Evolutionary conservation across 1,140 invertebrate genomes (phyloP).

Genomic region (Eumaeus atala): DNA sequence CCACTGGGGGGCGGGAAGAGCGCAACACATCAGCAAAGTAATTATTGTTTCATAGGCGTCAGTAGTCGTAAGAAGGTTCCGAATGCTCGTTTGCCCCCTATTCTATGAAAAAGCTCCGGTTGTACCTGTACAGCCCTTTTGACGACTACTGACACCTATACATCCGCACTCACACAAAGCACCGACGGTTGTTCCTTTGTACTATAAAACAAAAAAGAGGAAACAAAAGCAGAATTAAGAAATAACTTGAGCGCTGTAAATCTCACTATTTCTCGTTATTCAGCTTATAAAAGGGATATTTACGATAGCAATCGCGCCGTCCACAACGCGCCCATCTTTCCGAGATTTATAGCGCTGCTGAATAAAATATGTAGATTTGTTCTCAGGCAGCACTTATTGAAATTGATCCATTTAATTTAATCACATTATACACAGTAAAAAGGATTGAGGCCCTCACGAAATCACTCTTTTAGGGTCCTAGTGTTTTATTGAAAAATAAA

Average conservation of each 20-base stretch:
- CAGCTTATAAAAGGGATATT: constrained; percentile 34
- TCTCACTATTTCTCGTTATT: constrained; percentile 3
- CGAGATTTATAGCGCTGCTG: constrained; percentile 50
- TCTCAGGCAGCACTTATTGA: constrained; percentile 61
- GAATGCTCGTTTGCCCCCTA: too few relatives aligned
- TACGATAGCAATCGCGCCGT: constrained; percentile 52
- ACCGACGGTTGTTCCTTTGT: too few relatives aligned
- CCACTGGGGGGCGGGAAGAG: too few relatives aligned
- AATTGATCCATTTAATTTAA: constrained; percentile 62
- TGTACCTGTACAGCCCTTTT: too few relatives aligned
- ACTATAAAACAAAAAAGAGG: too few relatives aligned
- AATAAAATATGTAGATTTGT: constrained; percentile 67
- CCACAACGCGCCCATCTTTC: constrained; percentile 31
- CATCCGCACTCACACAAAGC: too few relatives aligned
- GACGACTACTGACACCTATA: too few relatives aligned
- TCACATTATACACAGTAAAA: constrained; percentile 22
- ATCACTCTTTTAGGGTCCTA: not conserved
- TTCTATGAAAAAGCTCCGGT: too few relatives aligned
- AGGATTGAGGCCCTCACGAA: constrained; percentile 5
- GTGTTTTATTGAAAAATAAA: constrained; percentile 22
- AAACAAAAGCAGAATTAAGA: not conserved
- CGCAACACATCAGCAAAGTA: too few relatives aligned
- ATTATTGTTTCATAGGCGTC: too few relatives aligned
- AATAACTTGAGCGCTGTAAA: not conserved
- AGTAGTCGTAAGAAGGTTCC: too few relatives aligned